These are phyloP conservation scores for Thermophis baileyi DNA, from an alignment of 2,113 vertebrate genomes.

Conservation along the genomic window DNA sequence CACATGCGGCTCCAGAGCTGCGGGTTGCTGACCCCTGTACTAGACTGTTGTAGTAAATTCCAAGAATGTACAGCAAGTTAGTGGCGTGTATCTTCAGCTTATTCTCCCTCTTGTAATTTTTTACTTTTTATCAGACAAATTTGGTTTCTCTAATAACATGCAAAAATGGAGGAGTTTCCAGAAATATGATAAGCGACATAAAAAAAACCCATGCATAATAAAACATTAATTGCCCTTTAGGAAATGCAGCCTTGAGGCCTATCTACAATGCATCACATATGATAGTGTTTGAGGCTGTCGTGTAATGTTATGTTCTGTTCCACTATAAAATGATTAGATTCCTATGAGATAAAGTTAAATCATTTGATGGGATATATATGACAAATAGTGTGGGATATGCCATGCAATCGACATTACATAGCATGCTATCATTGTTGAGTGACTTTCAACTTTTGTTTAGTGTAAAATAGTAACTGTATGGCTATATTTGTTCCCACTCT, in stretches of 20 bases:
- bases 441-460: background rate
- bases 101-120: slow-evolving; percentile 52
- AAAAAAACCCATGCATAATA: slow-evolving; percentile 39
- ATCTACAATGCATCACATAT: slow-evolving; percentile 42
- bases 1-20: too few species aligned
- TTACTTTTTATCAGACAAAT: slow-evolving; percentile 54
- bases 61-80: slow-evolving; percentile 39
- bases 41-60: slow-evolving; percentile 16
- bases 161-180: slow-evolving; percentile 50
- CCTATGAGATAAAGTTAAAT: slow-evolving; percentile 2
- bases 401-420: slow-evolving; percentile 18
- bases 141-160: slow-evolving; percentile 55
- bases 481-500: background rate
- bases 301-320: background rate
- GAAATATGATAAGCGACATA: slow-evolving; percentile 48
- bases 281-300: slow-evolving; percentile 8
- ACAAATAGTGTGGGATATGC: slow-evolving; percentile 19
- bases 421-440: background rate
- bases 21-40: background rate
- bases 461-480: background rate
- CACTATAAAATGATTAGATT: background rate
- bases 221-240: slow-evolving; percentile 58
- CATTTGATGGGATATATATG: slow-evolving; percentile 13
- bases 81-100: slow-evolving; percentile 42
- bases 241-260: slow-evolving; percentile 26